Evolutionary conservation across 1,140 invertebrate species (phyloP).

Genomic region (Anthonomus grandis): DNA sequence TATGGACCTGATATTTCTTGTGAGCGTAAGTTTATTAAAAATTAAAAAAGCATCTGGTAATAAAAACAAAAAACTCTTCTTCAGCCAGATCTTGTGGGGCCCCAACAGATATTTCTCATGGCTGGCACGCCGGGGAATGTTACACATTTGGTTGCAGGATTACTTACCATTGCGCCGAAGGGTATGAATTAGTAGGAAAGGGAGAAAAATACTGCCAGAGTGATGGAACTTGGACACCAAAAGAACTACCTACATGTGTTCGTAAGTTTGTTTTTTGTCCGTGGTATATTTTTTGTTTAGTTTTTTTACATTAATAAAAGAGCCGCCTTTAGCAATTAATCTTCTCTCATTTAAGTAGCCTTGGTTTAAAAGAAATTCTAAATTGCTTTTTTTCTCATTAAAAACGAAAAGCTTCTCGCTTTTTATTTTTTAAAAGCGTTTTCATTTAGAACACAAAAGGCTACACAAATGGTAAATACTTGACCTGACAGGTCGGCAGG

Average conservation of each 20-base stretch:
- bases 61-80: slow-evolving; percentile 11
- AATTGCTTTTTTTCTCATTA: too few relatives aligned
- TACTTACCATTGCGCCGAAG: slow-evolving; percentile 88
- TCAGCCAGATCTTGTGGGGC: slow-evolving; percentile 80
- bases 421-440: too few relatives aligned
- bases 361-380: too few relatives aligned
- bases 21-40: slow-evolving; percentile 68
- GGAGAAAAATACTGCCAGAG: slow-evolving; percentile 80
- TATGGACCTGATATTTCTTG: slow-evolving; percentile 94
- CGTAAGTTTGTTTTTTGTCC: too few relatives aligned
- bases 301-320: too few relatives aligned
- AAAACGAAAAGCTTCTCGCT: too few relatives aligned
- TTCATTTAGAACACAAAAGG: too few relatives aligned
- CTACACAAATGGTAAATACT: too few relatives aligned
- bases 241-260: slow-evolving; percentile 84
- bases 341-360: too few relatives aligned
- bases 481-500: too few relatives aligned
- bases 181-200: slow-evolving; percentile 86
- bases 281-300: too few relatives aligned
- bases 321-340: too few relatives aligned
- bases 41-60: background rate
- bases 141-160: slow-evolving; percentile 90
- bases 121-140: slow-evolving; percentile 86
- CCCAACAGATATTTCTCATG: slow-evolving; percentile 85
- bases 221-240: slow-evolving; percentile 85